Evolutionary conservation across 2,113 vertebrate species (phyloP), one percentile per base, ranked within the genome.

Genomic region (Pterocles burchelli): DNA sequence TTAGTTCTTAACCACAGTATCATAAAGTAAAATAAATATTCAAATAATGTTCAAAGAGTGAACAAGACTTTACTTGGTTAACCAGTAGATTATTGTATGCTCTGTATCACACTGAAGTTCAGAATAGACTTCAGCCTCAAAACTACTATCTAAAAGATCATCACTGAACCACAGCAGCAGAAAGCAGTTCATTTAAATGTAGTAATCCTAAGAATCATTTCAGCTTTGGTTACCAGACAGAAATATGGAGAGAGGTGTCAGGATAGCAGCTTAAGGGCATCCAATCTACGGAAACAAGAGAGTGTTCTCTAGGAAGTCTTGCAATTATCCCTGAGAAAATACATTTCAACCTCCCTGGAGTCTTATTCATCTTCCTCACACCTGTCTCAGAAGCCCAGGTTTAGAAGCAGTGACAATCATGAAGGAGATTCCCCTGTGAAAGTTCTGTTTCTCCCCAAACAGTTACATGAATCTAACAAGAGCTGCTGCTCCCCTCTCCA

Each of bases 151-250:
- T 49, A 38, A 76, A 62, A 59, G 34, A 13, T 20, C 55, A 55
- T 55, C 52, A 52, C 88, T 63, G 48, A 72, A n/a, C 49, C 45
- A 75, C 54, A 80, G 29, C 41, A 86, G 14, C 59, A 86, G 67
- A 51, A 82, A 90, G 71, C 62, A 92, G 45, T 68, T 94, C 33
- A 82, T 93, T 95, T 94, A 89, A 87, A 87, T 79, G 49, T 46
- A 89, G 68, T 41, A 83, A 94, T 89, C 77, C 90, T 67, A 63
- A 67, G 86, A 65, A 85, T 68, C 28, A 16, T 68, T 92, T 84
- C 77, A 90, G 65, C 73, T 96, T 95, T 95, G 93, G 95, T 94
- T 92, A 96, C 58, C 33, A 84, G 52, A 61, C 41, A 90, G 78
- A 88, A 96, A 94, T 63, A 84, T 17, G 36, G 68, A 84, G 38